Evolutionary conservation across 2,113 vertebrate genomes (phyloP).

Genomic region (Dinomys branickii): DNA sequence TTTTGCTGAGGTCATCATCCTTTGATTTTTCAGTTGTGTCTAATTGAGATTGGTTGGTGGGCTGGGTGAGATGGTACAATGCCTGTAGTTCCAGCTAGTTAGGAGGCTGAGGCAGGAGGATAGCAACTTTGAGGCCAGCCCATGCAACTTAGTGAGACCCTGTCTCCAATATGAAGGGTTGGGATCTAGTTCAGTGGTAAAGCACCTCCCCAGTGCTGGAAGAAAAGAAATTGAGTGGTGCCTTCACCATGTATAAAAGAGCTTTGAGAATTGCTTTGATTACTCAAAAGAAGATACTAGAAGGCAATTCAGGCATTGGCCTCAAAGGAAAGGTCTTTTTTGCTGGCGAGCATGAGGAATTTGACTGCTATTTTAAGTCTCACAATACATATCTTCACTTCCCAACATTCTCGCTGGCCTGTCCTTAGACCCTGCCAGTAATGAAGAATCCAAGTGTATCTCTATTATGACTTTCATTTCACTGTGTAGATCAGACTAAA

Average conservation of each 20-base stretch:
- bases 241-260: neutral
- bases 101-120: neutral
- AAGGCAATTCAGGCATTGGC: neutral
- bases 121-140: neutral
- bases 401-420: neutral
- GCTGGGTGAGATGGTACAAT: neutral
- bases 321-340: neutral
- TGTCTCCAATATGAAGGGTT: neutral
- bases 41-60: neutral
- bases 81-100: neutral
- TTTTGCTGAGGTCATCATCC: neutral
- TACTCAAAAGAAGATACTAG: neutral
- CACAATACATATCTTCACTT: conserved; percentile 2
- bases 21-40: neutral
- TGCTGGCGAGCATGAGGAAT: conserved; percentile 34
- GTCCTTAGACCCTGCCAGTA: neutral
- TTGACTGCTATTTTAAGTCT: conserved; percentile 40
- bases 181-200: neutral
- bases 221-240: neutral
- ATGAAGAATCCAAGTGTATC: conserved; percentile 82
- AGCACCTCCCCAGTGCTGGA: neutral
- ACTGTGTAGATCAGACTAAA: conserved; percentile 88
- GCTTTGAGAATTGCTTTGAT: conserved; percentile 46
- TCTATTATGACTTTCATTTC: conserved; percentile 86
- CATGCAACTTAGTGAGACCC: neutral